Conservation (phyloP, 2,797 vertebrate species). For the Loriculus beryllinus region DNA sequence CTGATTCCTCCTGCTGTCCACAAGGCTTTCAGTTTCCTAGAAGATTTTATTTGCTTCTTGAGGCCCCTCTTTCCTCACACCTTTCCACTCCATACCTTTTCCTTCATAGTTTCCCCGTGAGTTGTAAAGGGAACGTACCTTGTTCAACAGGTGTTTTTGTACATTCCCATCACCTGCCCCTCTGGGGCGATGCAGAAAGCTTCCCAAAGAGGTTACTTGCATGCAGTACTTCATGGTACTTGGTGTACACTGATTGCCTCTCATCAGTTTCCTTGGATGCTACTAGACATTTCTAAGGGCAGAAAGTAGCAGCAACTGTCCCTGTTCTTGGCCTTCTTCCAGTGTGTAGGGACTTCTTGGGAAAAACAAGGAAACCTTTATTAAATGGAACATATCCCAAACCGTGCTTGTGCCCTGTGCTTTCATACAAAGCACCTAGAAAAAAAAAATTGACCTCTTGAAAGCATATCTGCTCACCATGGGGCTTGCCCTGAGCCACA, state of each 20-base stretch:
- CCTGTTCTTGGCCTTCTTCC: not conserved
- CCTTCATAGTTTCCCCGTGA: not conserved
- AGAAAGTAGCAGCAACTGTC: not conserved
- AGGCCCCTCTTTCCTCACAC: not conserved
- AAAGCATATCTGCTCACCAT: not conserved
- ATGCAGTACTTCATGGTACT: not conserved
- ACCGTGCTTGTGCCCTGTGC: rapidly evolving
- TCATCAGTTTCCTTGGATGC: not conserved
- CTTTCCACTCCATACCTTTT: not conserved
- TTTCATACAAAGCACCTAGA: not conserved
- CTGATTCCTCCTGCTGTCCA: not conserved
- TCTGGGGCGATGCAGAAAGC: not conserved
- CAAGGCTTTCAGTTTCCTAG: not conserved
- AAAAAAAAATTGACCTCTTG: not conserved
- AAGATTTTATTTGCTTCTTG: not conserved
- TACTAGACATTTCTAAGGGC: not conserved
- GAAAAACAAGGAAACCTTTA: not conserved
- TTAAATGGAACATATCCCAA: not conserved
- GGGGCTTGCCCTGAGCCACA: not conserved
- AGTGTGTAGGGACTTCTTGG: not conserved
- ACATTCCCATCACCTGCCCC: not conserved
- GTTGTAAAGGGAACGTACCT: rapidly evolving
- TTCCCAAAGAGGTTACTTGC: not conserved
- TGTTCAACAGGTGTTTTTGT: not conserved
- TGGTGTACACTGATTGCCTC: not conserved